These are phyloP conservation scores for Agapornis roseicollis DNA, from an alignment of 2,113 vertebrate species.

Conservation along the genomic window DNA sequence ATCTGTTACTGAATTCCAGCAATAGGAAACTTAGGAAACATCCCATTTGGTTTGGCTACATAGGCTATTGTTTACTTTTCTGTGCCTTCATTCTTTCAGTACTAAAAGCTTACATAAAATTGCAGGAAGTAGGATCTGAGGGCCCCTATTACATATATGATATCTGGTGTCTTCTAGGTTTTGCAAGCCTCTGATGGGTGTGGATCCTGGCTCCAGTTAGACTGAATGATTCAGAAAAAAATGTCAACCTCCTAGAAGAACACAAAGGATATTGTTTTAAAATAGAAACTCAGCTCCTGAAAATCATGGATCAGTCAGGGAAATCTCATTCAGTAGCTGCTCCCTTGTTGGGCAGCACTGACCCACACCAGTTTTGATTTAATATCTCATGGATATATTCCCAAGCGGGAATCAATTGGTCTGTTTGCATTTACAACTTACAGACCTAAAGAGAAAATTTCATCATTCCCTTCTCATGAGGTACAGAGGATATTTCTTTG, in stretches of 20 bases:
- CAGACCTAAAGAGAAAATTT: not conserved
- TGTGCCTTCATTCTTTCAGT: not conserved
- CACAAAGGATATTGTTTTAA: not conserved
- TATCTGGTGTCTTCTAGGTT: constrained; percentile 15
- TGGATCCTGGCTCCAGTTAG: constrained; percentile 15
- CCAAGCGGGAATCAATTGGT: not conserved
- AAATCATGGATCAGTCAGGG: not conserved
- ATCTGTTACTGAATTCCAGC: not conserved
- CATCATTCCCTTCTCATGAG: not conserved
- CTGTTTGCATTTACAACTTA: not conserved
- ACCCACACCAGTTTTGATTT: not conserved
- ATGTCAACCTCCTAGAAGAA: not conserved
- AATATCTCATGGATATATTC: not conserved
- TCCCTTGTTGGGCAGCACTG: not conserved
- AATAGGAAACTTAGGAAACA: not conserved
- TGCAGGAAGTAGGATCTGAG: not conserved
- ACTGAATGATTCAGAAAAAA: not conserved
- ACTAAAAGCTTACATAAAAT: not conserved
- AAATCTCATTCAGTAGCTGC: not conserved
- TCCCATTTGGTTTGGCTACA: not conserved
- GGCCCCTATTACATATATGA: not conserved
- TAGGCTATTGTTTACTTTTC: not conserved
- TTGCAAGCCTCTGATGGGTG: not conserved
- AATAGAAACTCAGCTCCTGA: not conserved
- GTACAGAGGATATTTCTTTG: not conserved